These are phyloP conservation scores for Drosophila subquinaria DNA, from an alignment of 2,888 invertebrate genomes.

Conservation along the genomic window DNA sequence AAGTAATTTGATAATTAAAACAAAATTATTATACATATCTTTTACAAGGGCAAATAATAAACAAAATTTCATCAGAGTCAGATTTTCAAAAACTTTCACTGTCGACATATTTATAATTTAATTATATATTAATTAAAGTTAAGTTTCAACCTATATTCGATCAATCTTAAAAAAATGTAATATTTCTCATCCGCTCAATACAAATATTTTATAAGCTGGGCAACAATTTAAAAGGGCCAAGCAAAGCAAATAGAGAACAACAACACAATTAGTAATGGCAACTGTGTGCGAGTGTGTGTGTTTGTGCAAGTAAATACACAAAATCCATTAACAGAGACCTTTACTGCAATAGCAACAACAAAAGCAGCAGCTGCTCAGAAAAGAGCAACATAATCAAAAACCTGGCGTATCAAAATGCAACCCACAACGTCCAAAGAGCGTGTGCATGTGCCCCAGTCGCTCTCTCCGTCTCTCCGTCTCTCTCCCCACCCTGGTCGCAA, in stretches of 20 bases:
- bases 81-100: too few species aligned
- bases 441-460: conserved; percentile 18
- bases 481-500: conserved; percentile 10
- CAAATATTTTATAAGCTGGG: conserved; percentile 56
- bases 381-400: conserved; percentile 64
- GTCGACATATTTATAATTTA: too few species aligned
- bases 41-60: too few species aligned
- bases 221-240: conserved; percentile 30
- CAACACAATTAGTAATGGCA: conserved; percentile 65
- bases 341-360: conserved; percentile 41
- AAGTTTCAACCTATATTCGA: too few species aligned
- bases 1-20: too few species aligned
- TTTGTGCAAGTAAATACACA: conserved; percentile 48
- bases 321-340: conserved; percentile 56
- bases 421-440: conserved; percentile 63
- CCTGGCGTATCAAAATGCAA: conserved; percentile 80
- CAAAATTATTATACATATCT: too few species aligned
- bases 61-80: too few species aligned
- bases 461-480: conserved; percentile 2
- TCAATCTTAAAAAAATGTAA: background rate
- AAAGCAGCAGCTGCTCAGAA: conserved; percentile 55
- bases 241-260: conserved; percentile 47
- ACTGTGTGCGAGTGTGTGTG: conserved; percentile 20
- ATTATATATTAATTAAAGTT: too few species aligned
- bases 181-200: background rate